A percentile compares a stretch with the other conserved stretches of the same genome.
phyloP scores from a whole-genome alignment of 1,140 invertebrate species.

The Asbolus verrucosus region DNA sequence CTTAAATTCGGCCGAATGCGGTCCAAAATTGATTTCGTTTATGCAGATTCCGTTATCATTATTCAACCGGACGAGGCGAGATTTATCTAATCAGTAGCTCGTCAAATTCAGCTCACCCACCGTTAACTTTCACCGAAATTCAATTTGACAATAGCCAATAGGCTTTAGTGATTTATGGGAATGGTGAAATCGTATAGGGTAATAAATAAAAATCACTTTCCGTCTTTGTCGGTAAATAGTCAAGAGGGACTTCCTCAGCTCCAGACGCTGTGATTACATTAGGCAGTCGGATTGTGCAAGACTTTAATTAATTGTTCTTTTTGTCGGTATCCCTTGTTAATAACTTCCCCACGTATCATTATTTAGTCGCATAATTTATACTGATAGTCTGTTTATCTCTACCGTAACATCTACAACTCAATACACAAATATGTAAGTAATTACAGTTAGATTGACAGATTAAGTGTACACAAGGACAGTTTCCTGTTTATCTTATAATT shows the following conservation, averaged over 20 bases:
- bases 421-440: slow-evolving; percentile 17
- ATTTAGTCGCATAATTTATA: slow-evolving; percentile 20
- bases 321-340: background rate
- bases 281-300: background rate
- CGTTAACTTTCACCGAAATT: slow-evolving; percentile 23
- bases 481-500: slow-evolving; percentile 36
- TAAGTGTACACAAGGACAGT: slow-evolving; percentile 28
- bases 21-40: slow-evolving; percentile 2
- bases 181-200: slow-evolving; percentile 15
- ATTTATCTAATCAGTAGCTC: slow-evolving; percentile 13
- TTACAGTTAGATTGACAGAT: slow-evolving; percentile 29
- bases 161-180: slow-evolving; percentile 27
- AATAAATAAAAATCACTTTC: slow-evolving; percentile 27
- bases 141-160: slow-evolving; percentile 31
- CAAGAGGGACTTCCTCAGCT: background rate
- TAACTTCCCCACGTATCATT: background rate
- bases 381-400: slow-evolving; percentile 29
- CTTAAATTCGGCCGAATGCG: slow-evolving; percentile 16
- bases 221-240: slow-evolving; percentile 4
- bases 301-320: background rate
- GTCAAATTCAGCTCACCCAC: slow-evolving; percentile 12
- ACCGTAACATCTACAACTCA: slow-evolving; percentile 27
- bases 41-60: background rate
- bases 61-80: background rate
- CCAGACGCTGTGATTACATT: too few species aligned